Evolutionary conservation across 2,888 invertebrate genomes (phyloP).

Genomic region (Tachina fera): DNA sequence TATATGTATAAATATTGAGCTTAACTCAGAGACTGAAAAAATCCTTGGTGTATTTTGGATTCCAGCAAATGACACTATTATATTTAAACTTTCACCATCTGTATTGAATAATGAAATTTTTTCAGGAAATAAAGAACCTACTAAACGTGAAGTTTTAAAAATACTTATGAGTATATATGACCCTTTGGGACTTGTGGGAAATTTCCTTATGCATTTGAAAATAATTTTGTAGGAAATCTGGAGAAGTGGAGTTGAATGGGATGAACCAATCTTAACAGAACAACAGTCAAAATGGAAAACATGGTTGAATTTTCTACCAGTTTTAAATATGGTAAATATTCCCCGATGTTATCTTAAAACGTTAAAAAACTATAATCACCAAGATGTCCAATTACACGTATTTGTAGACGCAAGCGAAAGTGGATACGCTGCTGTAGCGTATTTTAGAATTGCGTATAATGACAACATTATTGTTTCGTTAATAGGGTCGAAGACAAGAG

Average conservation of each 20-base stretch:
- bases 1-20: not conserved
- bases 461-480: slow-evolving; percentile 10
- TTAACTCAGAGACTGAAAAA: not conserved
- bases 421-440: slow-evolving; percentile 21
- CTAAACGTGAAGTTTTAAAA: slow-evolving; percentile 61
- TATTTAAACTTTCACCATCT: slow-evolving; percentile 45
- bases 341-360: slow-evolving; percentile 21
- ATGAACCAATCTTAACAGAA: not conserved
- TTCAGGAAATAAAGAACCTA: slow-evolving; percentile 23
- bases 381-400: slow-evolving; percentile 48
- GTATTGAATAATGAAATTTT: slow-evolving; percentile 5
- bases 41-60: slow-evolving; percentile 15
- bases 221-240: slow-evolving; percentile 55
- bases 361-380: not conserved
- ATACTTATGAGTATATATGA: slow-evolving; percentile 61
- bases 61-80: slow-evolving; percentile 40
- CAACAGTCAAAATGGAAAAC: slow-evolving; percentile 28
- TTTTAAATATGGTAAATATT: slow-evolving; percentile 59
- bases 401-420: no score
- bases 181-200: slow-evolving; percentile 53
- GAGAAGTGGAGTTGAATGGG: slow-evolving; percentile 12
- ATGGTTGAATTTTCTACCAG: slow-evolving; percentile 68
- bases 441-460: slow-evolving; percentile 34
- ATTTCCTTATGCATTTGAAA: slow-evolving; percentile 61
- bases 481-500: slow-evolving; percentile 51